A percentile compares a stretch with the other conserved stretches of the same genome.
These are phyloP conservation scores for Heliconius hermathena DNA, from an alignment of 1,140 invertebrate genomes.

Conservation along the genomic window DNA sequence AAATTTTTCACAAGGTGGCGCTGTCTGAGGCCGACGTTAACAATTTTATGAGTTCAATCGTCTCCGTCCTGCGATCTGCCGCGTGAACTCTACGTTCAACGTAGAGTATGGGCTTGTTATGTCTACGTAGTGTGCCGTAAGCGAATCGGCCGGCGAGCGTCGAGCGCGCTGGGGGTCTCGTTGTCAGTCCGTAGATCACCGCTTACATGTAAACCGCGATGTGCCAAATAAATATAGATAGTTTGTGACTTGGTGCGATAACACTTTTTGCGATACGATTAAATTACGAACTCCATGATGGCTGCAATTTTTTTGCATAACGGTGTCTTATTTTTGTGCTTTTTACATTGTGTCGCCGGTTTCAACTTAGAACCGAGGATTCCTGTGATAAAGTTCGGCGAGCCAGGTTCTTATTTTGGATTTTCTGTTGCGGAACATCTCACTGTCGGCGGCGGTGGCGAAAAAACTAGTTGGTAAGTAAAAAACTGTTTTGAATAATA, in stretches of 20 bases:
- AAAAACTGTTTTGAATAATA: slow-evolving; percentile 51
- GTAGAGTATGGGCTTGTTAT: slow-evolving; percentile 54
- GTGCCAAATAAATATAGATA: slow-evolving; percentile 69
- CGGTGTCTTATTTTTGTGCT: slow-evolving; percentile 74
- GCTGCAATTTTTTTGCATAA: slow-evolving; percentile 56
- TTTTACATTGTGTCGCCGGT: slow-evolving; percentile 70
- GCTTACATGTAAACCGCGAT: slow-evolving; percentile 71
- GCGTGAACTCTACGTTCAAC: slow-evolving; percentile 43
- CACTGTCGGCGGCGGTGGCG: slow-evolving; percentile 75
- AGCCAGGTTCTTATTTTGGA: slow-evolving; percentile 90
- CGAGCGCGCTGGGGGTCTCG: slow-evolving; percentile 69
- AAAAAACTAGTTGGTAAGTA: slow-evolving; percentile 83
- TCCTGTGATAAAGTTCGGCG: slow-evolving; percentile 90
- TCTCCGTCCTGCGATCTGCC: slow-evolving; percentile 52
- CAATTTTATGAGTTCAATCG: slow-evolving; percentile 74
- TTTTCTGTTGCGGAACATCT: slow-evolving; percentile 94
- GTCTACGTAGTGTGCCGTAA: slow-evolving; percentile 55
- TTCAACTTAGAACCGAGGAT: slow-evolving; percentile 94
- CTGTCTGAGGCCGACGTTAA: slow-evolving; percentile 16
- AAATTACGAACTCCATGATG: slow-evolving; percentile 65
- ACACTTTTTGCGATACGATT: slow-evolving; percentile 54
- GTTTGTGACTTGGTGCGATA: slow-evolving; percentile 66
- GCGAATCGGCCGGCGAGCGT: slow-evolving; percentile 72
- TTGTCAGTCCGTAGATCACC: slow-evolving; percentile 38
- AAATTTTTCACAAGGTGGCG: slow-evolving; percentile 47